Conservation (phyloP, 1,140 invertebrate species). For the Drosophila truncata region DNA sequence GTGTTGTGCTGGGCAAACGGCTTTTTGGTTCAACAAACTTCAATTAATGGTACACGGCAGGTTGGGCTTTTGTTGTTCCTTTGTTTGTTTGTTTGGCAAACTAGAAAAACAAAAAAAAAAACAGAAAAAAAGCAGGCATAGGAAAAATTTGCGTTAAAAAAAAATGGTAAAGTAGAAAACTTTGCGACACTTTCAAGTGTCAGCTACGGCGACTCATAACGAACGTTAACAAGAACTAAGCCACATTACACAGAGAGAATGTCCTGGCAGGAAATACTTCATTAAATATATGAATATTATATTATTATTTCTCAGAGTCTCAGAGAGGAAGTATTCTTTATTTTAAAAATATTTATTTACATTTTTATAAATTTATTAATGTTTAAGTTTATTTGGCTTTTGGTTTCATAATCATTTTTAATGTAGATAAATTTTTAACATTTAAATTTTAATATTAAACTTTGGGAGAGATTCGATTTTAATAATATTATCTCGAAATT, state of each 20-base stretch:
- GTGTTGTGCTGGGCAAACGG: slow-evolving; percentile 58
- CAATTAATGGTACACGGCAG: slow-evolving; percentile 72
- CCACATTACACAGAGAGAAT: slow-evolving; percentile 18
- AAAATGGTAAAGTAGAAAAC: slow-evolving; percentile 19
- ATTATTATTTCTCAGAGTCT: background rate
- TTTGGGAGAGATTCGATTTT: background rate
- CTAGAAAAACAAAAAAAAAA: slow-evolving; percentile 20
- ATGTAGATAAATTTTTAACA: no score
- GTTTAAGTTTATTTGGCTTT: no score
- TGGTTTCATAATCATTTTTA: no score
- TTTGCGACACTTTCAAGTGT: slow-evolving; percentile 79
- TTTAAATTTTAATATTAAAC: no score
- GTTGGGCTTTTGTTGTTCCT: slow-evolving; percentile 64
- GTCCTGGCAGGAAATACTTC: no score
- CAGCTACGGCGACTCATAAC: slow-evolving; percentile 49
- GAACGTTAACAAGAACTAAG: slow-evolving; percentile 45
- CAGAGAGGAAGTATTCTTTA: no score
- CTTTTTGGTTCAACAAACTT: slow-evolving; percentile 81
- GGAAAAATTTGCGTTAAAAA: slow-evolving; percentile 13
- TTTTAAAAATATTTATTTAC: background rate
- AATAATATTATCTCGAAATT: background rate
- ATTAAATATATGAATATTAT: background rate
- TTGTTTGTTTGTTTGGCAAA: slow-evolving; percentile 58
- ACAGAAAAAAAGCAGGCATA: slow-evolving; percentile 15
- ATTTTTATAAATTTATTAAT: no score